Evolutionary conservation across 2,113 vertebrate genomes (phyloP).

Genomic region (Meles meles): DNA sequence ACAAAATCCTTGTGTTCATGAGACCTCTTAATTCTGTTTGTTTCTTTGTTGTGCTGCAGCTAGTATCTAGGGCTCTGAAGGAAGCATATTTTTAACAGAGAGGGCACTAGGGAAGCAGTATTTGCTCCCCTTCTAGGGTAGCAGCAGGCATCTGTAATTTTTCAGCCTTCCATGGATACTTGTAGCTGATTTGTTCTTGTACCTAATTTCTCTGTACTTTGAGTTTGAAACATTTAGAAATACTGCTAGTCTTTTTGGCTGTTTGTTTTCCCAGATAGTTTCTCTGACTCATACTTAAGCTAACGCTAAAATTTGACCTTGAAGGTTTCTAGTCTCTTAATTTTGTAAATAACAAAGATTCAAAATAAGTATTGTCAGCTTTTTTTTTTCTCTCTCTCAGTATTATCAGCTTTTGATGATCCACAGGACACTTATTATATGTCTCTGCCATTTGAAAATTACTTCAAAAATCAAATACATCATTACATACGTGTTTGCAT

Average conservation of each 20-base stretch:
- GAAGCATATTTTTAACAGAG: neutral
- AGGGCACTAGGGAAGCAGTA: conserved; percentile 36
- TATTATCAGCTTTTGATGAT: neutral
- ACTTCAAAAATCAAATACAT: conserved; percentile 3
- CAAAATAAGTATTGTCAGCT: neutral
- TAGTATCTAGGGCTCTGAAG: conserved; percentile 43
- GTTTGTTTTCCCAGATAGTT: conserved; percentile 1
- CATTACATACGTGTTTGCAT: neutral
- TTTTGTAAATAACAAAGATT: conserved; percentile 19
- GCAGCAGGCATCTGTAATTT: conserved; percentile 20
- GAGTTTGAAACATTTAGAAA: conserved; percentile 37
- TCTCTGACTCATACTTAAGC: conserved; percentile 2
- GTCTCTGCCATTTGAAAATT: conserved; percentile 16
- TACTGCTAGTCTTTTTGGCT: neutral
- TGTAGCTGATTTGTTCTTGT: neutral
- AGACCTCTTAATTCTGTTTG: conserved; percentile 67
- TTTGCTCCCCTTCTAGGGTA: conserved; percentile 40
- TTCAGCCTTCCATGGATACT: conserved; percentile 7
- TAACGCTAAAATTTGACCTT: neutral
- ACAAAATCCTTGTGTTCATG: conserved; percentile 19
- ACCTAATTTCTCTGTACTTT: neutral
- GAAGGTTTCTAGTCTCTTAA: neutral
- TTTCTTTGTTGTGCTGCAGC: conserved; percentile 62
- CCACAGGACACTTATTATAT: neutral
- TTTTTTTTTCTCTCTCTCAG: neutral